Evolutionary conservation across 2,797 vertebrate species (phyloP).

Genomic region (Centroberyx gerrardi): DNA sequence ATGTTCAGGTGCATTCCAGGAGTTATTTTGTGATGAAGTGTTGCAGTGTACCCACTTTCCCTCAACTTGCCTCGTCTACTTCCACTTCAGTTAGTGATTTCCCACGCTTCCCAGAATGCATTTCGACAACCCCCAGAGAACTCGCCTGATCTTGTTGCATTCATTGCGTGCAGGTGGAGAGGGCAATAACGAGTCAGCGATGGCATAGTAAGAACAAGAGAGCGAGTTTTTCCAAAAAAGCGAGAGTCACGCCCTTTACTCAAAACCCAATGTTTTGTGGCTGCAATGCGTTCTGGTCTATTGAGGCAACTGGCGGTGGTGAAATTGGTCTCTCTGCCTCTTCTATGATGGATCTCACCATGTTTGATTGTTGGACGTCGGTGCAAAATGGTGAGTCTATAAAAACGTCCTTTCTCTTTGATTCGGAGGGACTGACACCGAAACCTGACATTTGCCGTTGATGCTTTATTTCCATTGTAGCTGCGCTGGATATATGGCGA

Average conservation of each 20-base stretch:
- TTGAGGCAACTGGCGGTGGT: conserved; percentile 4
- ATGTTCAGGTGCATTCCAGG: conserved; percentile 31
- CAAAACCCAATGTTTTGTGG: conserved; percentile 22
- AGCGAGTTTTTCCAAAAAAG: too few species aligned
- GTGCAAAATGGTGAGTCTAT: too few species aligned
- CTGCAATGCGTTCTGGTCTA: conserved; percentile 30
- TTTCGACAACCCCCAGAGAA: conserved; percentile 34
- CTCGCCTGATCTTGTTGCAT: conserved; percentile 61
- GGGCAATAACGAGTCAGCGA: conserved; percentile 44
- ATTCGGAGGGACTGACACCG: too few species aligned
- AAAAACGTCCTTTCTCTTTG: too few species aligned
- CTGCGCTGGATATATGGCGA: too few species aligned
- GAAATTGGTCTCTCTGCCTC: not conserved
- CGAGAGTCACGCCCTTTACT: too few species aligned
- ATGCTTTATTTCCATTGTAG: too few species aligned
- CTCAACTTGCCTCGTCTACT: not conserved
- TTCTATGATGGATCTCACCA: not conserved
- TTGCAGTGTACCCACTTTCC: conserved; percentile 2
- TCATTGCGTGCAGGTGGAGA: conserved; percentile 43
- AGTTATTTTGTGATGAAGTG: conserved; percentile 38
- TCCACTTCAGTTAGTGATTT: conserved; percentile 37
- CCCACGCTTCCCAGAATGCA: conserved; percentile 25
- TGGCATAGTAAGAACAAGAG: conserved; percentile 44
- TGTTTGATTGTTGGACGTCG: not conserved
- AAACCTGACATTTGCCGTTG: too few species aligned